Evolutionary conservation across 2,113 vertebrate species (phyloP), one percentile per base, ranked within the genome.

Genomic region (Ctenodactylus gundi): DNA sequence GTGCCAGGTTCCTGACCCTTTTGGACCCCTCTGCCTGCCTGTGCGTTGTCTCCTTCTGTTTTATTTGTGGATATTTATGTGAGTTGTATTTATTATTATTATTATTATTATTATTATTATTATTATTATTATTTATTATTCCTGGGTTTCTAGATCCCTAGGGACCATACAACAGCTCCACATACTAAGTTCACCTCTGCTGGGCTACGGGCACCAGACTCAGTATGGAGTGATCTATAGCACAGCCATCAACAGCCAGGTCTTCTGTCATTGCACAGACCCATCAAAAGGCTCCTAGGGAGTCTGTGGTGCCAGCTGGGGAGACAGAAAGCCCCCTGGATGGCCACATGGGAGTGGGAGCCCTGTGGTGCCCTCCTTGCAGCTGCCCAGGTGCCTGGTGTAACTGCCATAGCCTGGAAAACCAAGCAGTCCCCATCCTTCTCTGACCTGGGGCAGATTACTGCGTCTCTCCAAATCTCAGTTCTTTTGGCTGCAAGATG

Each of bases 371-470:
- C 10, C 25, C 21, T 18, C 41, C 41, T 49, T 57, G 46, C 20
- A 23, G 36, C 36, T n/a, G 41, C 21, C 39, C 12, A 2, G 2
- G 20, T 36, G 51, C 3, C 5, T 31, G 80, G 51, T 73, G 41
- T n/a, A 12, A 83, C 8, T 0, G 4, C 44, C 23, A 39, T 78
- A 78, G 31, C 23, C 55, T 36, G 25, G 3, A 10, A 13, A n/a
- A 20, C 8, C n/a, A 27, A 51, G 25, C 5, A 57, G 41, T 39
- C 75, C 18, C 2, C 0, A 1, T 34, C 27, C 44, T 5, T 1
- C 39, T 57, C 25, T 14, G 78, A 81, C 58, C 11, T 1, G 10
- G n/a, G 67, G n/a, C 65, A 81, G 55, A 36, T 18, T 41, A 80
- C 1, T 21, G 4, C 15, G n/a, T 58, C 27, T 39, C 53, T 82